Conservation (phyloP, 2,113 vertebrate genomes). For the Rhinoptilus africanus region DNA sequence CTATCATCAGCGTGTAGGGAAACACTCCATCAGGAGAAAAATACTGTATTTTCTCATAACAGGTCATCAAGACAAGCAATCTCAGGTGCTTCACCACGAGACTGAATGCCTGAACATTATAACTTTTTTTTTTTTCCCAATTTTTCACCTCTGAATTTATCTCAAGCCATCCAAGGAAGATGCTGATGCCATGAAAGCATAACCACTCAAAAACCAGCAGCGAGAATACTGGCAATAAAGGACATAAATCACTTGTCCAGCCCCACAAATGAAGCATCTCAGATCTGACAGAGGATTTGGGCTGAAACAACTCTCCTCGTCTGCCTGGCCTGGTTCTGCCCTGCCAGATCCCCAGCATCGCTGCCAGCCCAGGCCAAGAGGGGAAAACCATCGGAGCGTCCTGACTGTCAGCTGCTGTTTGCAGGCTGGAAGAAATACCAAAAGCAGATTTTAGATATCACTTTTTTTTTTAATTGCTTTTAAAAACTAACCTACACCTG, state of each 20-base stretch:
- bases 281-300: not conserved
- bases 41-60: not conserved
- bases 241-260: not conserved
- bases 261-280: not conserved
- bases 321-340: not conserved
- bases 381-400: not conserved
- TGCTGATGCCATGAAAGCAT: not conserved
- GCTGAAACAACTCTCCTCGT: not conserved
- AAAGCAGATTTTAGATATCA: not conserved
- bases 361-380: not conserved
- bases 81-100: not conserved
- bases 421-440: not conserved
- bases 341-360: fast-evolving
- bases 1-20: not conserved
- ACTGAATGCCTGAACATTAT: not conserved
- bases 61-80: not conserved
- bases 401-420: not conserved
- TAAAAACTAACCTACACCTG: not conserved
- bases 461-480: not conserved
- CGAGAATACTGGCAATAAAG: not conserved
- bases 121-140: not conserved
- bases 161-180: not conserved
- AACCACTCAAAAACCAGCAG: not conserved
- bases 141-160: not conserved
- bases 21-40: not conserved